Conservation (phyloP, 1,140 invertebrate genomes). For the Caenorhabditis briggsae region DNA sequence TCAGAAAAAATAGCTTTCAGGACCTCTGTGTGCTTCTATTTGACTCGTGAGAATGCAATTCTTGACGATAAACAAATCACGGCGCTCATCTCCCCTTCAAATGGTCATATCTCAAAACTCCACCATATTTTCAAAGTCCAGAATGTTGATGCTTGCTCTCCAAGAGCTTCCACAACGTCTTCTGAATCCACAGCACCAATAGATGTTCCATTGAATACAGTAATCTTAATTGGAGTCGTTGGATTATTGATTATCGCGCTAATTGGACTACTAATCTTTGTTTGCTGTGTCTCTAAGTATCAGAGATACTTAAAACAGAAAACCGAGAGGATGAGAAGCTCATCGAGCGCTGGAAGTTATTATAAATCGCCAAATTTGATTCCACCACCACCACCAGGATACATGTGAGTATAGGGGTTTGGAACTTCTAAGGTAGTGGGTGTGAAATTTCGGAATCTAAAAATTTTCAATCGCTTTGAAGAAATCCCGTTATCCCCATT, state of each 20-base stretch:
- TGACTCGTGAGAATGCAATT: conserved; percentile 30
- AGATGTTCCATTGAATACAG: conserved; percentile 17
- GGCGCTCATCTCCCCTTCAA: not conserved
- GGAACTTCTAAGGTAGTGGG: too few species aligned
- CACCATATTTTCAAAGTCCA: conserved; percentile 39
- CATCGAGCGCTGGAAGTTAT: conserved; percentile 33
- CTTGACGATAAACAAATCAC: not conserved
- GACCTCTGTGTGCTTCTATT: conserved; percentile 41
- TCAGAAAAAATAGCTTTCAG: not conserved
- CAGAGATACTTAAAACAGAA: conserved; percentile 31
- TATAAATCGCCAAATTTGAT: conserved; percentile 39
- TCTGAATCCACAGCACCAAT: conserved; percentile 1
- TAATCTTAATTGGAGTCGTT: conserved; percentile 18
- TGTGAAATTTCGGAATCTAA: too few species aligned
- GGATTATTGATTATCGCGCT: not conserved
- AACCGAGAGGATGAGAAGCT: conserved; percentile 10
- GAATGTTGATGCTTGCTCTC: conserved; percentile 27
- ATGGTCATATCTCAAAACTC: conserved; percentile 35
- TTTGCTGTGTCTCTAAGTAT: conserved; percentile 40
- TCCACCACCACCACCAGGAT: conserved; percentile 27
- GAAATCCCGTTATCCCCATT: too few species aligned
- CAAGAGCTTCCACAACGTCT: not conserved
- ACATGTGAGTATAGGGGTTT: not conserved
- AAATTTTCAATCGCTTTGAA: too few species aligned
- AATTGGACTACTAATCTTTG: not conserved